Evolutionary conservation across 2,888 invertebrate species (phyloP), one percentile per base, ranked within the genome.

Genomic region (Pilophorus perplexus): DNA sequence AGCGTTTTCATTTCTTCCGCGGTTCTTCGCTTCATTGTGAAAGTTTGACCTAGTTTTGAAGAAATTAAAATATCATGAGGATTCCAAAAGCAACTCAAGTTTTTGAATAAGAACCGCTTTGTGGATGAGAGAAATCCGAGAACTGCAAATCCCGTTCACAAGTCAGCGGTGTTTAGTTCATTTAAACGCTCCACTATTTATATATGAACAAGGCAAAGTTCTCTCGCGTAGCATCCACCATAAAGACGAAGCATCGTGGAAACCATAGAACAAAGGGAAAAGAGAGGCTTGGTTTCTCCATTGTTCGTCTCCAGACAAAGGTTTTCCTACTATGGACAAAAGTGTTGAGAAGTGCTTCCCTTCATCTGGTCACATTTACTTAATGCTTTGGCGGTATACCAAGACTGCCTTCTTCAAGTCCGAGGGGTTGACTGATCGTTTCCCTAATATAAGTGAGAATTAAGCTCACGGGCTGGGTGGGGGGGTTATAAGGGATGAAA

Each of bases 351-450:
- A 52, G 52, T 25, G 12, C 28, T 28, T n/a, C 52, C 27, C 52
- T 52, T 52, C 52, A 52, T 52, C 52, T 52, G 28, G 3, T 28
- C 52, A 52, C 52, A 52, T 52, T 52, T 25, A 52, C 23, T 23
- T 52, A 28, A 52, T 52, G 52, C 52, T 28, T 52, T n/a, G 52
- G 18, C 2, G 5, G 28, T 25, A 28, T 10, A 16, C 22, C 28
- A 18, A 52, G 27, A 52, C 28, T 50, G 50, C 50, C 50, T 25
- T 23, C 4, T 44, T 44, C 44, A 20, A 33, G 33, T 12, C 22
- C 16, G 52, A 28, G n/a, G n/a, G n/a, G 52, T 52, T 52, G 52
- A 52, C 52, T 52, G 52, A 52, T 52, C 52, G 52, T 52, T 52
- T 25, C 52, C 18, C 18, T 52, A 52, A 52, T 52, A 52, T 52